Base-by-base conservation (phyloP, 1,140 invertebrate genomes). In the Metaphire vulgaris region DNA sequence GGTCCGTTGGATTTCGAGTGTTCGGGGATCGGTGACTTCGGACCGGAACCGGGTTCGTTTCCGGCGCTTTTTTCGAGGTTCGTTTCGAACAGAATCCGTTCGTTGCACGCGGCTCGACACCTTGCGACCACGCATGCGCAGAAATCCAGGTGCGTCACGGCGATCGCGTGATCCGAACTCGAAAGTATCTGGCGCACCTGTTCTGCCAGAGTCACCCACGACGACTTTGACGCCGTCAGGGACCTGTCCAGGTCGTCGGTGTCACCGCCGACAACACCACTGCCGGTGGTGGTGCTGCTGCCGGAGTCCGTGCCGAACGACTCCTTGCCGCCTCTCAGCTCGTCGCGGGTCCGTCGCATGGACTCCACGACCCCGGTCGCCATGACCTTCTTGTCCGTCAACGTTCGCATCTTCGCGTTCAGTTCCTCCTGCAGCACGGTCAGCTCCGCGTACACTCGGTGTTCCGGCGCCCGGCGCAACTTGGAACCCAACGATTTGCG, bases 121-220 rank as follows among this genome's bases (percentile, higher is more conserved):
- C 41, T 6, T 21, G 6, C 41, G 6, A 21, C 21, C 41, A 56
- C 41, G 21, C 6, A 56, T 12, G 6, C 21, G 41, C 41, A 56
- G 41, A 56, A 56, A 6, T 56, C 6, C 6, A 6, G 41, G 21
- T 56, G 41, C 21, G 6, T 6, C 21, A 12, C 21, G 6, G 41
- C 21, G 6, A 56, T 12, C 6, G 41, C 6, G 21, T 56, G 41
- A 56, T 56, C 21, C 6, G 41, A 6, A 56, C 21, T 56, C 41
- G 41, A 2, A 69, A 69, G 6, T 69, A 28, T 26, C 67, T 28
- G 2, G n/a, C 2, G 6, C 29, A 76, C 69, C 75, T 64, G 69
- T 56, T 76, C 75, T 31, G 75, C 26, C 69, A 76, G 31, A 12
- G 68, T 73, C 33, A 71, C 28, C 75, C 75, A 76, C 32, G 71